Base-by-base conservation (phyloP, 2,113 vertebrate species). In the Chrysochloris asiatica region DNA sequence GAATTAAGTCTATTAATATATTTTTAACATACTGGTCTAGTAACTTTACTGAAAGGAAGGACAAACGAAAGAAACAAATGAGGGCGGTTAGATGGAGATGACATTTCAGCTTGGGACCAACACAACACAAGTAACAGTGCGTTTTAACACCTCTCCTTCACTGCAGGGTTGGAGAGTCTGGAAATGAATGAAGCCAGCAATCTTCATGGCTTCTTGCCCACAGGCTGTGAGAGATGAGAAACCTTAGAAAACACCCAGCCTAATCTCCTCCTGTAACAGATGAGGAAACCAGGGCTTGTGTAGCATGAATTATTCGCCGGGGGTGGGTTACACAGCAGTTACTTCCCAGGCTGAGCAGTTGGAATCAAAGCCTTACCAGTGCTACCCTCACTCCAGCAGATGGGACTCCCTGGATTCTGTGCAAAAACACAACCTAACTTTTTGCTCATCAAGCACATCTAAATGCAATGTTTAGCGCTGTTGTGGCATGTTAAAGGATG, bases 341-440 rank as follows among this genome's bases (percentile, higher is more conserved):
- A 38, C 67, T 52, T 88, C 52, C 52, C 24, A 56, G 52, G 61
- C 67, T 22, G 81, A 30, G 41, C 21, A 45, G 0, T 61, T 2
- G 16, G 11, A 4, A n/a, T n/a, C 12, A 6, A 52, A 78, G 28
- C 56, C 0, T 6, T 1, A 6, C 4, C 6, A 4, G 1, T 3
- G 30, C 38, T 33, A 28, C 22, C 2, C 14, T 26, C 22, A 38
- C 33, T 13, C 33, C 14, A 50, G 81, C 63, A 50, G 47, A 24
- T 43, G 82, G 47, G 19, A 47, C 26, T 17, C 93, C 79, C 54
- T 5, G 21, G 76, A 28, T 7, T 6, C 28, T 4, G 8, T 0
- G 36, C 43, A 4, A 30, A 73, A 85, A 26, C 36, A 10, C 33
- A 80, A 14, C 59, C 43, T 63, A 2, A 9, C 72, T 63, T 30